Conservation (phyloP, 2,797 vertebrate species). For the Semaprochilodus insignis region DNA sequence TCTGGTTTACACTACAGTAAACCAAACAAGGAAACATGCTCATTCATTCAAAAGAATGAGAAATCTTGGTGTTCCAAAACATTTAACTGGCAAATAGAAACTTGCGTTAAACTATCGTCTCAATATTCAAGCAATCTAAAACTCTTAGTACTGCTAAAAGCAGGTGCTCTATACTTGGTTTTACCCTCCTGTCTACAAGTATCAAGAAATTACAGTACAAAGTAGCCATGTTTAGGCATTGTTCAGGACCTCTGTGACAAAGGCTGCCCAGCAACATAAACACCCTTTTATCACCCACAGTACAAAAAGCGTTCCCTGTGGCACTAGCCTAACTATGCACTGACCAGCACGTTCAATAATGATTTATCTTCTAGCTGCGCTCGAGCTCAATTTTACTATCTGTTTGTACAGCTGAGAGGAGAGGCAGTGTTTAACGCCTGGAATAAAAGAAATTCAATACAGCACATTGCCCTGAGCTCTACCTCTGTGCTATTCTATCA, state of each 20-base stretch:
- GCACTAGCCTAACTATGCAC: conserved; percentile 47
- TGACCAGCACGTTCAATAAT: conserved; percentile 56
- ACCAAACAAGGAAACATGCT: too few relatives aligned
- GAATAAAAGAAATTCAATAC: conserved; percentile 64
- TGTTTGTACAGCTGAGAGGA: conserved; percentile 69
- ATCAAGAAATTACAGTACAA: conserved; percentile 5
- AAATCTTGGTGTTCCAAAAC: too few relatives aligned
- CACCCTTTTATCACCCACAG: conserved; percentile 48
- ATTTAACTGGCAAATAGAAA: too few relatives aligned
- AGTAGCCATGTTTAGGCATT: conserved; percentile 11
- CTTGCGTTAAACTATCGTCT: too few relatives aligned
- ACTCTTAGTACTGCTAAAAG: conserved; percentile 18
- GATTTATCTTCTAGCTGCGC: conserved; percentile 56
- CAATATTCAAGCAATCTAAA: neutral
- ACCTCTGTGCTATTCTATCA: conserved; percentile 56
- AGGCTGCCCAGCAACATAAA: conserved; percentile 35
- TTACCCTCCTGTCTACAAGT: neutral
- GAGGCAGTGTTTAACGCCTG: conserved; percentile 52
- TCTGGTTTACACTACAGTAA: too few relatives aligned
- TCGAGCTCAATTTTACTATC: conserved; percentile 60
- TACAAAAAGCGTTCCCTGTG: conserved; percentile 54
- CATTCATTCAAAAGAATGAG: too few relatives aligned
- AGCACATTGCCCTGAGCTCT: conserved; percentile 33
- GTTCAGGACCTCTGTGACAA: conserved; percentile 27
- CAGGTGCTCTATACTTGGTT: conserved; percentile 6